phyloP scores from a whole-genome alignment of 2,113 vertebrate species.

The Cyprinodon variegatus region DNA sequence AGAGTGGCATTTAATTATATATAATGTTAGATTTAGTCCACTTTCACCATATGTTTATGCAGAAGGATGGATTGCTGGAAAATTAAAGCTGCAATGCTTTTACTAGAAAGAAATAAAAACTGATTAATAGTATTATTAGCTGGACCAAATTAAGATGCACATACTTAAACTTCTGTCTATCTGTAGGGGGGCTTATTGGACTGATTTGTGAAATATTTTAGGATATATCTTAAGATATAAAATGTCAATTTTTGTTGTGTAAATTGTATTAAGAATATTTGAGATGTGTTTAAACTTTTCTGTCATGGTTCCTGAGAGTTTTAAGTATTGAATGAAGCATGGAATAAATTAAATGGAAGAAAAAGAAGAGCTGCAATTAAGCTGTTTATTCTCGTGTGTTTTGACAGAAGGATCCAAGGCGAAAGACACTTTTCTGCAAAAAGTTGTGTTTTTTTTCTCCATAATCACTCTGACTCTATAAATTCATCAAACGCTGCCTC shows the following conservation, averaged over 20 bases:
- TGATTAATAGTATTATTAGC: background rate
- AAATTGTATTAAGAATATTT: no score
- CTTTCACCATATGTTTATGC: background rate
- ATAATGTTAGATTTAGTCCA: background rate
- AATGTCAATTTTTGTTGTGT: no score
- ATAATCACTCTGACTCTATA: slow-evolving; percentile 65
- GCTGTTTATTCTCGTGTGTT: slow-evolving; percentile 9
- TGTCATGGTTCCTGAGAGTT: background rate
- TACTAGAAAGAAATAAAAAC: background rate
- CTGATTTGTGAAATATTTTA: no score
- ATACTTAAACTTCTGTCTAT: no score
- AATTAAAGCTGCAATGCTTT: background rate
- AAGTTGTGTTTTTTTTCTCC: slow-evolving; percentile 31
- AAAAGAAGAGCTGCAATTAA: background rate
- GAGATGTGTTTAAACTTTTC: no score
- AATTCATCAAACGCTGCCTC: slow-evolving; percentile 63
- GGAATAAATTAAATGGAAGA: background rate
- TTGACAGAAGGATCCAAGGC: slow-evolving; percentile 9
- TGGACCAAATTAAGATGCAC: no score
- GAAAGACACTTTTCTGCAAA: slow-evolving; percentile 35
- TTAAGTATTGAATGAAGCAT: slow-evolving; percentile 5
- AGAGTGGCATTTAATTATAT: background rate
- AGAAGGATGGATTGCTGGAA: background rate
- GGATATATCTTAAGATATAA: no score
- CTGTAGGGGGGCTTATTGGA: no score